Percentiles rank a stretch among this genome's conserved stretches.
These are phyloP conservation scores for Meda fulgida DNA, from an alignment of 2,797 vertebrate genomes.

Conservation along the genomic window DNA sequence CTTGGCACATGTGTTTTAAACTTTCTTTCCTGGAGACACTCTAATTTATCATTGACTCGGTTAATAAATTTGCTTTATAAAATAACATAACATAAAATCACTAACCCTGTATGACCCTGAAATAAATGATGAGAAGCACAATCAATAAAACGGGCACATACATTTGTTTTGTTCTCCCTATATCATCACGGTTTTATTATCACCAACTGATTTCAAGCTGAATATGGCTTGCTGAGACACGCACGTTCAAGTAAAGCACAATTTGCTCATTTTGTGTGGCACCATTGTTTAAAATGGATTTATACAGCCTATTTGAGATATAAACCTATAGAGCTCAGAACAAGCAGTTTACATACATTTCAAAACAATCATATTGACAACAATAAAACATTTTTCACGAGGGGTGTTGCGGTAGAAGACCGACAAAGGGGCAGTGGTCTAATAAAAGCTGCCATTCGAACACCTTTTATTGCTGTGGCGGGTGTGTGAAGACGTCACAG, in stretches of 20 bases:
- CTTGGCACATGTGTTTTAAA: neutral
- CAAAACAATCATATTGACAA: neutral
- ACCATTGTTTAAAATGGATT: conserved; percentile 22
- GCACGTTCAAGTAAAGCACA: neutral
- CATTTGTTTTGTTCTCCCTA: neutral
- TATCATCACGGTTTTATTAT: conserved; percentile 1
- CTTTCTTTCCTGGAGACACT: neutral
- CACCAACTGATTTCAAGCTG: neutral
- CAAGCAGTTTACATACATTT: neutral
- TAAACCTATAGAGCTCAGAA: neutral
- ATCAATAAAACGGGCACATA: neutral
- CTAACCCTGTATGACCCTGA: neutral
- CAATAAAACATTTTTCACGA: conserved; percentile 10
- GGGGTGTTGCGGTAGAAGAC: neutral
- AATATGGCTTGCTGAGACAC: neutral
- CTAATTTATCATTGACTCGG: neutral
- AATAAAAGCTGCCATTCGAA: conserved; percentile 46
- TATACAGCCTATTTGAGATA: neutral
- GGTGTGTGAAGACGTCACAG: conserved; percentile 27
- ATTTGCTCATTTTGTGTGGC: neutral
- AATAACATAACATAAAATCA: neutral
- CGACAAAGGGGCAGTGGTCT: conserved; percentile 22
- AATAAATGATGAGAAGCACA: neutral
- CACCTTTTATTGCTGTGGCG: conserved; percentile 37
- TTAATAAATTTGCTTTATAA: neutral